phyloP scores from a whole-genome alignment of 2,113 vertebrate species.

The Mesocricetus auratus region DNA sequence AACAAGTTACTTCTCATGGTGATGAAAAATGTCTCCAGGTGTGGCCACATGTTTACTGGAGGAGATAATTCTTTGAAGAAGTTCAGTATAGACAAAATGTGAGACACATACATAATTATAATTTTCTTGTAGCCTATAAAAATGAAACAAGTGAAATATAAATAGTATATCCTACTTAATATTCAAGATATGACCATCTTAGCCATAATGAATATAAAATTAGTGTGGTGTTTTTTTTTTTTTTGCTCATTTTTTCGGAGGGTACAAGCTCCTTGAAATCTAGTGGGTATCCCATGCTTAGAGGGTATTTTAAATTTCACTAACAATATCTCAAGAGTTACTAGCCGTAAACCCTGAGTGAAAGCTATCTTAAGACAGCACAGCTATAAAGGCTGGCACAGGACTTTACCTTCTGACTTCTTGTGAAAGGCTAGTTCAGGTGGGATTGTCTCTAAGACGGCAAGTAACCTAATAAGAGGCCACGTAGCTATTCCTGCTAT shows the following conservation, averaged over 20 bases:
- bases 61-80: not conserved
- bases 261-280: conserved; percentile 6
- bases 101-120: not conserved
- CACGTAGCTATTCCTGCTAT: not conserved
- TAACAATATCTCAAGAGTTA: not conserved
- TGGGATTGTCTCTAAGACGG: not conserved
- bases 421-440: not conserved
- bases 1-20: too few species aligned
- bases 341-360: not conserved
- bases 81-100: not conserved
- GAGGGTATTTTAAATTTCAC: not conserved
- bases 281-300: not conserved
- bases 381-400: not conserved
- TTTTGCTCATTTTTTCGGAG: not conserved
- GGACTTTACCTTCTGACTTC: not conserved
- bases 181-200: not conserved
- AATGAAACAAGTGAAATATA: conserved; percentile 30
- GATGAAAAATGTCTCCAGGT: not conserved
- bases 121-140: not conserved
- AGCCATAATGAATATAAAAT: not conserved
- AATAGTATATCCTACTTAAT: not conserved
- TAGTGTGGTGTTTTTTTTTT: not conserved
- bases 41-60: not conserved
- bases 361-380: not conserved
- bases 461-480: not conserved